Evolutionary conservation across 2,797 vertebrate genomes (phyloP), one percentile per base, ranked within the genome.

Genomic region (Erethizon dorsatum): DNA sequence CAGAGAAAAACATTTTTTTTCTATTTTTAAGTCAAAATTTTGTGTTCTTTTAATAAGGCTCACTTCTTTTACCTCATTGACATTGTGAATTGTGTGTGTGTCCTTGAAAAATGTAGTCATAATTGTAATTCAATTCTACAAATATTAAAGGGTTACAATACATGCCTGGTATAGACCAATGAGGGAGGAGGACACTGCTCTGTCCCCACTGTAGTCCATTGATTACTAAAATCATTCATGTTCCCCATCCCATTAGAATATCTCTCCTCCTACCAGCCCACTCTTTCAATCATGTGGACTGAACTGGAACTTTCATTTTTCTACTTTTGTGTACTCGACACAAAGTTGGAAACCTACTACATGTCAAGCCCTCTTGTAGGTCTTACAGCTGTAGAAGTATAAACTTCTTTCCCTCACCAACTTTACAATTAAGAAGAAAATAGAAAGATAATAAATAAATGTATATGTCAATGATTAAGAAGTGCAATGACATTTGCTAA

Each of bases 11-110:
- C 9, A 73, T 77, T 59, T 83, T 10, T 80, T 50, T 78, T 28
- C 47, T 28, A 88, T 83, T 88, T 97, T 79, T 24, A 91, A 96
- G 10, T 9, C 14, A 83, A 89, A 92, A 77, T 84, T 79, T 80
- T 82, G 63, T 79, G 33, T 50, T 12, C 3, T 75, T 92, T 84
- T 82, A 8, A 77, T 6, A 80, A 82, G 1, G 17, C 3, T 91
- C 8, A 57, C 85, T 78, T 85, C 0, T 57, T 94, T 94, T 94
- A 77, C 11, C 17, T 41, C 41, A 87, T 11, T 2, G 6, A 22
- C 17, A 41, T 33, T 61, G 22, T 67, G 26, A 89, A 12, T 11
- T 88, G 2, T 41, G 8, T 37, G 6, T 52, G 9, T 77, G 15
- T 63, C 3, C 12, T 33, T 83, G 1, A 65, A 88, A 87, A 88